Evolutionary conservation across 1,140 invertebrate genomes (phyloP), one percentile per base, ranked within the genome.

Genomic region (Pogonomyrmex californicus): DNA sequence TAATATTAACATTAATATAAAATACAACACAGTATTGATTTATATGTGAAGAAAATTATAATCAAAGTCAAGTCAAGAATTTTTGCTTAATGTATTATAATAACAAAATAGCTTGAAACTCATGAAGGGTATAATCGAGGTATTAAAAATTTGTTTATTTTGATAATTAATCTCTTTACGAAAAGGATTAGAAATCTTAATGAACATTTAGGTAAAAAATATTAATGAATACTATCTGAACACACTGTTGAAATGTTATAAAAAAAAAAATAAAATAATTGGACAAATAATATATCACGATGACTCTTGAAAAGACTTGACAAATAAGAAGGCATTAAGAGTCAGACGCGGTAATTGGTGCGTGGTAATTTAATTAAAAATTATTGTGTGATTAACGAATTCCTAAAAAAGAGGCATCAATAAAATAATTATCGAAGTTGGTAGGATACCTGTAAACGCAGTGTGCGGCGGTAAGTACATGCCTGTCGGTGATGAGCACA

Each of bases 381-480:
- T 23, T 23, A 23, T 23, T 23, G 23, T 23, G 23, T 23, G 23
- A 23, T 23, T 23, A 23, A 23, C 23, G 23, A 23, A 23, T 56
- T 56, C 7, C 3, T n/a, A 56, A n/a, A n/a, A 56, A n/a, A n/a
- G n/a, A n/a, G 23, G 23, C 23, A 23, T 23, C 23, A 0, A 23
- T 23, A 23, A 60, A 7, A 33, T 30, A 44, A n/a, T 65, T 17
- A 65, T 30, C 23, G 23, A 23, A 23, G 23, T 51, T 14, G n/a
- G 33, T 7, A 30, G 63, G 66, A 63, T 87, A 93, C 94, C 68
- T 89, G 49, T 91, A 76, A 30, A 95, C 79, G 76, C 98, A 98
- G 94, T 98, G 98, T 2, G 98, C 97, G 0, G 98, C 98, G 1
- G 98, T 98, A 0, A 98, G 95, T 2, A 98, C 96, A 92, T 98